Percentiles rank a stretch among this genome's conserved stretches.
phyloP scores from a whole-genome alignment of 37 sponge, comb jelly and placozoan species.

The Agelas oroides region DNA sequence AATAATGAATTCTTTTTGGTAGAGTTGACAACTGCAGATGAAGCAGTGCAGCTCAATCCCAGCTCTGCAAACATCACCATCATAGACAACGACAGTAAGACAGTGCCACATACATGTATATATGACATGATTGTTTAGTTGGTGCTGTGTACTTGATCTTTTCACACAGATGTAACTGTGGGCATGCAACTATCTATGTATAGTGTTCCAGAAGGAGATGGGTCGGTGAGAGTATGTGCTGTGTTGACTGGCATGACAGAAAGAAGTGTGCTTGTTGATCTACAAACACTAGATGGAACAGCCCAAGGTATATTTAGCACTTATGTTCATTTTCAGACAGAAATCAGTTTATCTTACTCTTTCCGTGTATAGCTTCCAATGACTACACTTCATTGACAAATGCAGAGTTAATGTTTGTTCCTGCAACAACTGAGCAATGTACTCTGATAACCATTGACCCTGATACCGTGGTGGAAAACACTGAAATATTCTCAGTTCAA shows the following conservation, averaged over 20 bases:
- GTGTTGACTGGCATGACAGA: background rate
- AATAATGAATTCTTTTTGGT: background rate
- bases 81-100: constrained; percentile 5
- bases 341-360: too few relatives aligned
- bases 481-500: background rate
- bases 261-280: background rate
- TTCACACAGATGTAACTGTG: background rate
- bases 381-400: too few relatives aligned
- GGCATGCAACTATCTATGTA: background rate
- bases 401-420: too few relatives aligned
- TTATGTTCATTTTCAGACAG: too few relatives aligned
- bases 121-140: background rate
- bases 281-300: too few relatives aligned
- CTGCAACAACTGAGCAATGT: background rate
- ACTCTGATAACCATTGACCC: background rate
- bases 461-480: background rate
- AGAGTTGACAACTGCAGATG: background rate
- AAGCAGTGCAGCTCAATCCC: background rate
- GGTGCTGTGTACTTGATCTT: background rate
- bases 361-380: too few relatives aligned
- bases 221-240: background rate
- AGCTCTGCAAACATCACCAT: background rate
- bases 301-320: too few relatives aligned
- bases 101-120: too few relatives aligned
- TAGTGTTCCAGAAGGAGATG: constrained; percentile 1